These are phyloP conservation scores for Scarus forsteni DNA, from an alignment of 2,797 vertebrate species.

Conservation along the genomic window DNA sequence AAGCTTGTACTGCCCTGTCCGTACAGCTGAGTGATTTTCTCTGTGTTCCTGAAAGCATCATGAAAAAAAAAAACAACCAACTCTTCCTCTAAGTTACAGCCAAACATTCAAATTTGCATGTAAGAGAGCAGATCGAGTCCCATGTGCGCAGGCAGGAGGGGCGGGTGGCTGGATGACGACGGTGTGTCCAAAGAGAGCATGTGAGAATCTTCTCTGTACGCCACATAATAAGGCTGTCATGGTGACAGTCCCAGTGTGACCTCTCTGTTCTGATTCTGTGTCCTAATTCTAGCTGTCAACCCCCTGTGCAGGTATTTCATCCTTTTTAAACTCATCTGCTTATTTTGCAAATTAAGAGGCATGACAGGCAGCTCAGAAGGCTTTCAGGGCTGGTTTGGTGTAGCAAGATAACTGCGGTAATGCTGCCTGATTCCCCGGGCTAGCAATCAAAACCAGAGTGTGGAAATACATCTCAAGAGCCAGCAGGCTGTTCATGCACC, in stretches of 20 bases:
- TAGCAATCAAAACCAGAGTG: conserved; percentile 72
- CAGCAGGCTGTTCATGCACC: conserved; percentile 52
- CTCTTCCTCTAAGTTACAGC: too few species aligned
- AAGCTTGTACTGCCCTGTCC: too few species aligned
- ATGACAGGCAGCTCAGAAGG: conserved; percentile 65
- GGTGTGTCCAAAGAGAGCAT: too few species aligned
- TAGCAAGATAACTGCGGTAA: conserved; percentile 73
- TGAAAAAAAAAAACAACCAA: too few species aligned
- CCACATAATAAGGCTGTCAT: too few species aligned
- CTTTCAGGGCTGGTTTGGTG: conserved; percentile 65
- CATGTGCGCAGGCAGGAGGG: too few species aligned
- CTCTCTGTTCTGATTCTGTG: conserved; percentile 9
- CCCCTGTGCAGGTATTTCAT: conserved; percentile 32
- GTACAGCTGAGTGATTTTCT: too few species aligned
- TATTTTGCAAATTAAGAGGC: conserved; percentile 58
- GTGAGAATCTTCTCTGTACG: too few species aligned
- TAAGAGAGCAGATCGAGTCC: too few species aligned
- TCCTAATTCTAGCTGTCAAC: conserved; percentile 26
- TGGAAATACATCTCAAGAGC: conserved; percentile 53
- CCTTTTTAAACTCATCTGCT: conserved; percentile 56
- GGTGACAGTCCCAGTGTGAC: conserved; percentile 3
- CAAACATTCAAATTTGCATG: too few species aligned
- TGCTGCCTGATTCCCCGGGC: conserved; percentile 53
- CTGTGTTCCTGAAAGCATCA: too few species aligned
- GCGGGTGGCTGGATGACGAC: too few species aligned